phyloP scores from a whole-genome alignment of 2,113 vertebrate species.

The Oryzias javanicus region DNA sequence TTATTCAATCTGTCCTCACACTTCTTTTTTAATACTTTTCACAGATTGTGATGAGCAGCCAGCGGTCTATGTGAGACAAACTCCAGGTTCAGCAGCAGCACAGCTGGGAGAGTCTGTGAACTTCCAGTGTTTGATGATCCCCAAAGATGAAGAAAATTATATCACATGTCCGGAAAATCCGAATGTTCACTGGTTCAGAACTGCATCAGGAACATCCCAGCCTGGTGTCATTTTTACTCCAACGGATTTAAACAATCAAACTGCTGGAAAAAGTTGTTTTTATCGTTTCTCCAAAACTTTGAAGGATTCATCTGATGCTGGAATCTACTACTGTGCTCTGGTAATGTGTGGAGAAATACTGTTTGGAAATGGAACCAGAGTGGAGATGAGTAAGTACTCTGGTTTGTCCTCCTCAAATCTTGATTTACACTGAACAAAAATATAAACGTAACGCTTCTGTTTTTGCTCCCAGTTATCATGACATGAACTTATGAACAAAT shows the following conservation, averaged over 20 bases:
- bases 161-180: constrained; percentile 18
- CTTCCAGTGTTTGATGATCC: constrained; percentile 49
- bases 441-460: too few relatives aligned
- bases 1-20: neutral
- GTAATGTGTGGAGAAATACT: constrained; percentile 45
- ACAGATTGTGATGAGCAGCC: constrained; percentile 12
- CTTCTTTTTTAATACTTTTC: neutral
- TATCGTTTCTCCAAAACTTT: constrained; percentile 39
- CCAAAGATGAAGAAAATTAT: neutral
- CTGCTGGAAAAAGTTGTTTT: constrained; percentile 25
- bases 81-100: constrained; percentile 10
- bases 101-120: constrained; percentile 13
- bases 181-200: constrained; percentile 40
- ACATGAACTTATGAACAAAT: too few relatives aligned
- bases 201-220: constrained; percentile 14
- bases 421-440: too few relatives aligned
- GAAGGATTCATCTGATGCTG: constrained; percentile 18
- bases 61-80: constrained; percentile 26
- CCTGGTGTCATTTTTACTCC: constrained; percentile 32
- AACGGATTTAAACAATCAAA: neutral
- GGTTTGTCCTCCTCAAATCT: too few relatives aligned
- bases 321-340: constrained; percentile 59
- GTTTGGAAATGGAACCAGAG: constrained; percentile 37
- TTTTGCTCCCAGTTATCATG: too few relatives aligned
- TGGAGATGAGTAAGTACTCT: constrained; percentile 20